Conservation (phyloP, 2,797 vertebrate species). For the Mus caroli region DNA sequence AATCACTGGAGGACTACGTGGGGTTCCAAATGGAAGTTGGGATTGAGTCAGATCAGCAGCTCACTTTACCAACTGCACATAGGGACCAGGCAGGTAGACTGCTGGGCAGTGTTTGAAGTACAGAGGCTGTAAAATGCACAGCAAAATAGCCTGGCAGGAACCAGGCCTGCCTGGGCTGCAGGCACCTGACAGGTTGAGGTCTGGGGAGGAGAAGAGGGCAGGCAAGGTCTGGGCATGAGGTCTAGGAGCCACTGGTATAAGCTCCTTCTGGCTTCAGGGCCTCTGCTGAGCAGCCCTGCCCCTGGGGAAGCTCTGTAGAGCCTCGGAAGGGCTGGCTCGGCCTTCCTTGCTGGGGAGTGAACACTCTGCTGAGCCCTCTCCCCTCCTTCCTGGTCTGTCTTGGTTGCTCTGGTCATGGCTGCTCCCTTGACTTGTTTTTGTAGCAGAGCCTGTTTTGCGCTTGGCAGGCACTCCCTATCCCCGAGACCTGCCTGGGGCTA, state of each 20-base stretch:
- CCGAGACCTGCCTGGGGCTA: constrained; percentile 95
- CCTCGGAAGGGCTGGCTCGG: not conserved
- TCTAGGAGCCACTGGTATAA: rapidly evolving
- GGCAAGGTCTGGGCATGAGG: not conserved
- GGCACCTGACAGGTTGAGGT: not conserved
- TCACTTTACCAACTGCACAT: no score
- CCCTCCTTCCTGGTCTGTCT: not conserved
- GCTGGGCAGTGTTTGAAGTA: not conserved
- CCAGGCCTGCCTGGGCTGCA: not conserved
- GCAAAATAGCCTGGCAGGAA: not conserved
- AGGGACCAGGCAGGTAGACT: not conserved
- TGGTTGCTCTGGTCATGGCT: not conserved
- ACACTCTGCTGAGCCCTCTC: not conserved
- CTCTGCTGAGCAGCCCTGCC: not conserved
- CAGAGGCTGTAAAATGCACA: rapidly evolving
- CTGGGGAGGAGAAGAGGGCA: not conserved
- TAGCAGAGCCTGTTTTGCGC: constrained; percentile 47
- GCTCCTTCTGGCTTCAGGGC: not conserved
- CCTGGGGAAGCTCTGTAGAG: not conserved
- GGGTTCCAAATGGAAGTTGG: not conserved
- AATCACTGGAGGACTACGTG: not conserved
- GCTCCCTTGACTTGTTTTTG: not conserved
- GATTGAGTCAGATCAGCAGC: not conserved
- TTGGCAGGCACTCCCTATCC: constrained; percentile 95
- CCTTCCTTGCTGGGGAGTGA: not conserved